Base-by-base conservation (phyloP, 2,888 invertebrate genomes). In the Sarcophaga caerulescens region DNA sequence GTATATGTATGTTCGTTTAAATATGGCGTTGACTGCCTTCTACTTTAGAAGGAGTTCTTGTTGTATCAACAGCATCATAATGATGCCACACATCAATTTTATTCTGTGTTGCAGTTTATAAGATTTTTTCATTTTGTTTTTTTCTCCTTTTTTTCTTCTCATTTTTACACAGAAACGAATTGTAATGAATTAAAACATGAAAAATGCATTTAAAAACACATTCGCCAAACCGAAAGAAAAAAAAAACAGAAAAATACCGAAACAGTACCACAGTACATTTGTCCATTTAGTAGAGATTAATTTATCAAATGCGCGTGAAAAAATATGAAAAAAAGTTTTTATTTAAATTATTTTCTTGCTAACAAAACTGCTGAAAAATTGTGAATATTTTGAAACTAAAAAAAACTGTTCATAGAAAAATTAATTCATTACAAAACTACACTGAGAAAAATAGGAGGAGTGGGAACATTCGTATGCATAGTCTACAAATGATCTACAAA, bases 181-280 rank as follows among this genome's bases (percentile, higher is more conserved):
- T 79, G 85, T 80, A 84, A 85, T 81, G 80, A 75, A 83, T 85
- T 66, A 52, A 80, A 83, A 87, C 87, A 87, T 80, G 85, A 70
- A 84, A 87, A 85, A 81, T 78, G 81, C 85, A 88, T 87, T 84
- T 85, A 76, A 73, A 75, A 80, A 82, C 52, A 44, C 17, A 35
- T 57, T 23, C 25, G 59, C 12, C 4, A 52, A 52, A 14, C 52
- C 5, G 17, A 52, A 45, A 45, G 1, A 47, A 60, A 14, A 45
- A 4, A 47, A 60, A 14, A 44, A 59, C 12, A 44, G 11, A 47
- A 80, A 71, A 25, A 52, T 25, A 12, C 63, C 60, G 52, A 65
- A 52, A 52, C 52, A 17, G 52, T 17, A 35, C 35, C 35, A 35
- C 35, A 73, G 74, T 79, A 71, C 79, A 84, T 70, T 80, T 80